Evolutionary conservation across 2,797 vertebrate species (phyloP).

Genomic region (Acropternis orthonyx): DNA sequence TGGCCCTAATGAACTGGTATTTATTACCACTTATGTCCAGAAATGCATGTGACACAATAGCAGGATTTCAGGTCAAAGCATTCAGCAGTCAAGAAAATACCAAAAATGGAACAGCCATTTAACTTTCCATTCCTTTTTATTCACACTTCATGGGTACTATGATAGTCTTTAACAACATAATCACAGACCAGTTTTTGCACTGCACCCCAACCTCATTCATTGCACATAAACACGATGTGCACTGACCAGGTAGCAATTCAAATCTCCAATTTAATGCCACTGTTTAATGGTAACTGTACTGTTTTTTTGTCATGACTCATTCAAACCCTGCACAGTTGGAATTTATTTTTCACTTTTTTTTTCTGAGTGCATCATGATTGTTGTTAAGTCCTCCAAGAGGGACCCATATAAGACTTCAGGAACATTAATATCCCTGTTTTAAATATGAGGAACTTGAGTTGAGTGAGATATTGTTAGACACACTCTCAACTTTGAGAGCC

Average conservation of each 20-base stretch:
- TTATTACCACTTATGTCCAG: neutral
- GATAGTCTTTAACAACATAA: neutral
- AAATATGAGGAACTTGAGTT: neutral
- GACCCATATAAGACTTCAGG: neutral
- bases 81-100: neutral
- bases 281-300: neutral
- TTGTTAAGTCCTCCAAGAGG: neutral
- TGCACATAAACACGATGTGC: rapidly evolving
- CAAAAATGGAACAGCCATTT: neutral
- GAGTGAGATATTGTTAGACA: neutral
- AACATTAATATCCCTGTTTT: neutral
- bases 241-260: neutral
- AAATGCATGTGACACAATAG: neutral
- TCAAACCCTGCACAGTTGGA: neutral
- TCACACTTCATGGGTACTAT: neutral
- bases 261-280: neutral
- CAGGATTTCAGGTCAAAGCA: neutral
- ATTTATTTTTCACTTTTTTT: neutral
- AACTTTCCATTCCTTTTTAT: neutral
- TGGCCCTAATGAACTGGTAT: neutral
- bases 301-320: neutral
- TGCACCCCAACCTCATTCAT: neutral
- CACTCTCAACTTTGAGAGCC: neutral
- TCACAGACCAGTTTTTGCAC: neutral
- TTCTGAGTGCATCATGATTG: neutral